Evolutionary conservation across 2,888 invertebrate species (phyloP).

Genomic region (Trachelus stipa): DNA sequence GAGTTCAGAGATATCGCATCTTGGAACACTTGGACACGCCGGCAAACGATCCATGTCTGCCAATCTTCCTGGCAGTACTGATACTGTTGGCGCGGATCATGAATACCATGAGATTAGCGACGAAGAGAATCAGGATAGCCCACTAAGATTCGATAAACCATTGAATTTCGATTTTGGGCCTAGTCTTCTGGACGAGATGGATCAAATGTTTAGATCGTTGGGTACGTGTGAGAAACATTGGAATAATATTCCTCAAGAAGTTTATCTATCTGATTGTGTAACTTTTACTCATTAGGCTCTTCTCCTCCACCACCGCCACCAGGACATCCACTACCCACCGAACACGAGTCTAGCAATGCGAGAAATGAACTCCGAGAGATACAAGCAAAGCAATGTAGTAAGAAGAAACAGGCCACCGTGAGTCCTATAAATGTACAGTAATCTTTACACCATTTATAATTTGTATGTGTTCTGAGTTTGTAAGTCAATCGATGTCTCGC

Average conservation of each 20-base stretch:
- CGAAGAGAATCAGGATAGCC: slow-evolving; percentile 74
- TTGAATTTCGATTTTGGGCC: slow-evolving; percentile 83
- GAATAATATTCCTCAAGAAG: not conserved
- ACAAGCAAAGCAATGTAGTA: slow-evolving; percentile 67
- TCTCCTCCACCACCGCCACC: slow-evolving; percentile 56
- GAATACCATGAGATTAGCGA: slow-evolving; percentile 89
- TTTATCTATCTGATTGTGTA: not conserved
- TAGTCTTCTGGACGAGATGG: slow-evolving; percentile 90
- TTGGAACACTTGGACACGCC: slow-evolving; percentile 43
- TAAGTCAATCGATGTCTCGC: not conserved
- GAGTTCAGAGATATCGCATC: slow-evolving; percentile 55
- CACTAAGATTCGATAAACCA: slow-evolving; percentile 66
- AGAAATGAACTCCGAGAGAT: slow-evolving; percentile 79
- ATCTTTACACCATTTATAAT: slow-evolving; percentile 24
- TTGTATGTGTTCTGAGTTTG: not conserved
- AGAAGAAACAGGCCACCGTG: slow-evolving; percentile 72
- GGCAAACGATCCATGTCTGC: slow-evolving; percentile 49
- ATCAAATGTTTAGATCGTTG: slow-evolving; percentile 81
- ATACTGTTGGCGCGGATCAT: slow-evolving; percentile 68
- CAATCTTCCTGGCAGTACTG: slow-evolving; percentile 47
- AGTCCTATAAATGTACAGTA: slow-evolving; percentile 63
- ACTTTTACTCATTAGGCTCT: slow-evolving; percentile 45
- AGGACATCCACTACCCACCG: slow-evolving; percentile 54
- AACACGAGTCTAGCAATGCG: slow-evolving; percentile 73
- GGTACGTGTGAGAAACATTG: slow-evolving; percentile 46